These are phyloP conservation scores for Drosophila hamatofila DNA, from an alignment of 2,888 invertebrate genomes.

Conservation along the genomic window DNA sequence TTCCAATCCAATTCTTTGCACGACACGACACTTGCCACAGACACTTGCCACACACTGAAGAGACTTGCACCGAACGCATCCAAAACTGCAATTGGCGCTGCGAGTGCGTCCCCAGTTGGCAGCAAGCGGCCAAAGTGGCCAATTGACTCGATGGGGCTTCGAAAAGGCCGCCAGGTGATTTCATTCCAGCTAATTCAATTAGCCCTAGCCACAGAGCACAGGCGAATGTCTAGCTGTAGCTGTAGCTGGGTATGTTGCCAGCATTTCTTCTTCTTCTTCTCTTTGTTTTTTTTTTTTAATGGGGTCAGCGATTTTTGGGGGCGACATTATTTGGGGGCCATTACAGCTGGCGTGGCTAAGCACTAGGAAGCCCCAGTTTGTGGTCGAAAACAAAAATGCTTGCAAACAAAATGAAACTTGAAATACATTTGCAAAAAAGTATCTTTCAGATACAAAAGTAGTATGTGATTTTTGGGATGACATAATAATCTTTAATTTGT, in stretches of 20 bases:
- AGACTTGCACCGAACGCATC: conserved; percentile 79
- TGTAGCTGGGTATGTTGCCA: not conserved
- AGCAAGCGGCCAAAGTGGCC: conserved; percentile 40
- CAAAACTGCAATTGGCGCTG: conserved; percentile 71
- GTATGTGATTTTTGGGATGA: not conserved
- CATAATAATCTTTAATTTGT: no score
- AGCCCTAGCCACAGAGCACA: conserved; percentile 3
- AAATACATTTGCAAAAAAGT: not conserved
- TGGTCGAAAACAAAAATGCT: not conserved
- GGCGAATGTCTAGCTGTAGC: not conserved
- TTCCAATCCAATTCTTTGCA: conserved; percentile 3
- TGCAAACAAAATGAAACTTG: not conserved
- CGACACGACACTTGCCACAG: conserved; percentile 16
- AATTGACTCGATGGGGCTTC: conserved; percentile 64
- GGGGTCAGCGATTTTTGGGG: conserved; percentile 75
- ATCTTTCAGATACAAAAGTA: not conserved
- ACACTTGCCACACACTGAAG: conserved; percentile 8
- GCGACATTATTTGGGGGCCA: conserved; percentile 55
- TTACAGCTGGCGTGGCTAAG: conserved; percentile 1
- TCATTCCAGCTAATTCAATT: conserved; percentile 55
- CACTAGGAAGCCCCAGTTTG: conserved; percentile 36
- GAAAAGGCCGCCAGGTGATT: conserved; percentile 62
- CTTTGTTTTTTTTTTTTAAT: conserved; percentile 33
- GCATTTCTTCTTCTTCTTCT: conserved; percentile 2
- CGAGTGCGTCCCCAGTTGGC: conserved; percentile 35